Percentiles rank a stretch among this genome's conserved stretches.
phyloP scores from a whole-genome alignment of 2,113 vertebrate genomes.

The Chlamydotis undulata region DNA sequence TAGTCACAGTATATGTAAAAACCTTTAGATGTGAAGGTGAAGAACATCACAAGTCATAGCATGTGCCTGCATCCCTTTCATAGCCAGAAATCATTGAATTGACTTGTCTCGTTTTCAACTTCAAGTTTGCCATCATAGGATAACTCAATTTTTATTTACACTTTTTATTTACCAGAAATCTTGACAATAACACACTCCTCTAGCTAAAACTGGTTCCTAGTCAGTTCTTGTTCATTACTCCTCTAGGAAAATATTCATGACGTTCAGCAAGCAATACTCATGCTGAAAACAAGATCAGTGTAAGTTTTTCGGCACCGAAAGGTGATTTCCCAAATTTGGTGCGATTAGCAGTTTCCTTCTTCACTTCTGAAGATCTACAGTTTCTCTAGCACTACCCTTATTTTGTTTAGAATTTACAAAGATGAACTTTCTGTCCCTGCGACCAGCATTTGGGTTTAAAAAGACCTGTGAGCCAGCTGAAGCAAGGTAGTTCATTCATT shows the following conservation, averaged over 20 bases:
- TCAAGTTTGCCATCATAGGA: background rate
- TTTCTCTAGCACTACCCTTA: background rate
- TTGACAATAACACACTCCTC: background rate
- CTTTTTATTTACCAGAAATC: background rate
- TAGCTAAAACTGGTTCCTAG: background rate
- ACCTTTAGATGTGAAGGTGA: background rate
- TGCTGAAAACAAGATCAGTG: background rate
- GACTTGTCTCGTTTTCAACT: background rate
- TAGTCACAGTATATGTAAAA: background rate
- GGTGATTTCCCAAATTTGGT: background rate
- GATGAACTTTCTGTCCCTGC: background rate
- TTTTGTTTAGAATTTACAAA: background rate
- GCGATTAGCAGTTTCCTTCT: background rate
- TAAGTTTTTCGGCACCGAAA: background rate
- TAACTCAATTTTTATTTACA: background rate
- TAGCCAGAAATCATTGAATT: background rate
- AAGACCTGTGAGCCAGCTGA: background rate
- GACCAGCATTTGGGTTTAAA: background rate
- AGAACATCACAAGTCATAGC: background rate
- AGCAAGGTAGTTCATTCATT: background rate
- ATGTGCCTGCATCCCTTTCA: background rate
- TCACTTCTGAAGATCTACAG: background rate
- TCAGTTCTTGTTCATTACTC: background rate
- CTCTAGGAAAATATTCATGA: background rate
- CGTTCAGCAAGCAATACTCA: background rate